Conservation (phyloP, 1,140 invertebrate genomes). For the Bathynomus jamesi region DNA sequence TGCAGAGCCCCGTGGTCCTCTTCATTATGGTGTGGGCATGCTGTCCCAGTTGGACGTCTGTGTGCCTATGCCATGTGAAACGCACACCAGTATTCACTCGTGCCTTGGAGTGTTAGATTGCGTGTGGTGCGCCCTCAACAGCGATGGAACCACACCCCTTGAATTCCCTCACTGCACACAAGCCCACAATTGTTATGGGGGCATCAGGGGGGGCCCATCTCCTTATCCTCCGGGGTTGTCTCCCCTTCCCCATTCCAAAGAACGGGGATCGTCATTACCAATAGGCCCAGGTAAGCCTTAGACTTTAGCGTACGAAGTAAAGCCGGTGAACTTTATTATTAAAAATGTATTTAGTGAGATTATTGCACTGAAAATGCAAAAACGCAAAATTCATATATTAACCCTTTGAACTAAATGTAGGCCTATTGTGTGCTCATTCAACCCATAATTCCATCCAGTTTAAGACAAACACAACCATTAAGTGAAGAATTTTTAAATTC, state of each 20-base stretch:
- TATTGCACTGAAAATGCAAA: too few species aligned
- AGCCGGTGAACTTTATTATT: too few species aligned
- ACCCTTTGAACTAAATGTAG: too few species aligned
- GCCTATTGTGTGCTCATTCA: too few species aligned
- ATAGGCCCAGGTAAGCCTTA: conserved; percentile 45
- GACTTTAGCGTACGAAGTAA: too few species aligned
- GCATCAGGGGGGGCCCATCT: conserved; percentile 67
- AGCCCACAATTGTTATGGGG: conserved; percentile 72
- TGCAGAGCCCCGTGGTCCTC: conserved; percentile 16
- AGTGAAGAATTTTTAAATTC: too few species aligned
- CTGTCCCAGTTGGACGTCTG: conserved; percentile 28
- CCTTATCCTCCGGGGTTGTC: conserved; percentile 62
- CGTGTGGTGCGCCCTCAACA: conserved; percentile 79
- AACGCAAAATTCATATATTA: too few species aligned
- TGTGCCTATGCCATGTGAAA: conserved; percentile 14
- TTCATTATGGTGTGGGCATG: conserved; percentile 28
- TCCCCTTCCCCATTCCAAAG: conserved; percentile 29
- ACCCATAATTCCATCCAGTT: too few species aligned
- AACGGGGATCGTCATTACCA: conserved; percentile 15
- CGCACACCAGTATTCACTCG: conserved; percentile 11
- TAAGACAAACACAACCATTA: too few species aligned
- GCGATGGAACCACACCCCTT: conserved; percentile 59
- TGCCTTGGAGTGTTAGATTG: conserved; percentile 80
- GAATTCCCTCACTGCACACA: conserved; percentile 66
- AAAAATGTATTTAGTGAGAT: too few species aligned